Conservation (phyloP, 2,888 invertebrate species). For the Xylocampa areola region DNA sequence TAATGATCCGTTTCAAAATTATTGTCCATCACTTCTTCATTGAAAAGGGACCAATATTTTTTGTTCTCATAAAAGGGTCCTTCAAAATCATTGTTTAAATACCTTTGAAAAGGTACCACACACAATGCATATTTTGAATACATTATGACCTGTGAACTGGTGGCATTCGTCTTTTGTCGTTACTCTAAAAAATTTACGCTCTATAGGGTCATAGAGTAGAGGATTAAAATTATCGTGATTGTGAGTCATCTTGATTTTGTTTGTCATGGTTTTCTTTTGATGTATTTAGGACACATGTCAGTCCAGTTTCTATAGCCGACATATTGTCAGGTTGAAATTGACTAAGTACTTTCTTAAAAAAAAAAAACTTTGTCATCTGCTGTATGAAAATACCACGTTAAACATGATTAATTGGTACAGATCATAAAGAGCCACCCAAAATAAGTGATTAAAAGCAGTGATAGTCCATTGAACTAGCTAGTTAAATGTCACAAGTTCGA, state of each 20-base stretch:
- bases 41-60: slow-evolving; percentile 73
- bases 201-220: slow-evolving; percentile 69
- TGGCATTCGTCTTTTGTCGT: slow-evolving; percentile 64
- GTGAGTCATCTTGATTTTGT: slow-evolving; percentile 74
- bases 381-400: not conserved
- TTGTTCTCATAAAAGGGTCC: slow-evolving; percentile 71
- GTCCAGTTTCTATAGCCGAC: slow-evolving; percentile 60
- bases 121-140: slow-evolving; percentile 88
- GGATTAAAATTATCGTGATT: slow-evolving; percentile 72
- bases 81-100: slow-evolving; percentile 81
- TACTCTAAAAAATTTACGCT: slow-evolving; percentile 51
- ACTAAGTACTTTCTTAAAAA: slow-evolving; percentile 12
- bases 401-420: not conserved
- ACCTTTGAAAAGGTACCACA: slow-evolving; percentile 72
- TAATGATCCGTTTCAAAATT: slow-evolving; percentile 83
- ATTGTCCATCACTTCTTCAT: slow-evolving; percentile 74
- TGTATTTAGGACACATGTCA: slow-evolving; percentile 66
- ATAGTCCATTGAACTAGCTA: no score
- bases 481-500: no score
- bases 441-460: no score
- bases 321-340: slow-evolving; percentile 43
- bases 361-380: slow-evolving; percentile 3
- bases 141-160: slow-evolving; percentile 78
- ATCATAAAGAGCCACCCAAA: not conserved
- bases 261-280: slow-evolving; percentile 60